Percentiles rank a stretch among this genome's conserved stretches.
phyloP scores from a whole-genome alignment of 2,797 vertebrate species.

The Siniperca undulata region DNA sequence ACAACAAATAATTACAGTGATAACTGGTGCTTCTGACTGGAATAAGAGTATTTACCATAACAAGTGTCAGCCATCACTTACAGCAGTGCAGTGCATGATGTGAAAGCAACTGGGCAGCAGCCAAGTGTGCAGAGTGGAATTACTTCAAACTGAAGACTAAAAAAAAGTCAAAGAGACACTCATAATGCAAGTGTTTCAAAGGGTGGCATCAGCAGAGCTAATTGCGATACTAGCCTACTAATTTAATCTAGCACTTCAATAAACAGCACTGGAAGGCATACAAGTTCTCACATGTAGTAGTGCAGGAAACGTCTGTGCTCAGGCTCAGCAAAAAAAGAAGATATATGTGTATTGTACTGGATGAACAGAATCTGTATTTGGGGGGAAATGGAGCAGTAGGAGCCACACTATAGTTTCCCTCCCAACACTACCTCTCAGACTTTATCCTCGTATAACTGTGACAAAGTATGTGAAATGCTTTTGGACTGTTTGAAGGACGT shows the following conservation, averaged over 20 bases:
- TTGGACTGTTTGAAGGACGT: not conserved
- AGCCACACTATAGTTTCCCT: not conserved
- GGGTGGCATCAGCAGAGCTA: slow-evolving; percentile 51
- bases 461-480: not conserved
- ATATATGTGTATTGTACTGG: not conserved
- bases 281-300: slow-evolving; percentile 20
- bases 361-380: slow-evolving; percentile 8
- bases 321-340: slow-evolving; percentile 26
- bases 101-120: slow-evolving; percentile 22
- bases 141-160: slow-evolving; percentile 5
- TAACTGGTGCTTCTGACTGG: slow-evolving; percentile 4
- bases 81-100: slow-evolving; percentile 12
- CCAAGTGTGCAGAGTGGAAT: slow-evolving; percentile 16
- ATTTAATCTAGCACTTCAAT: slow-evolving; percentile 50
- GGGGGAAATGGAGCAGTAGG: not conserved
- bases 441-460: not conserved
- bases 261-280: slow-evolving; percentile 46
- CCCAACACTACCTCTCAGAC: not conserved
- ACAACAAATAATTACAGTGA: slow-evolving; percentile 26
- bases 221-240: slow-evolving; percentile 39
- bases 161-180: slow-evolving; percentile 20
- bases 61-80: slow-evolving; percentile 5
- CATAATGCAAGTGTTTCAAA: slow-evolving; percentile 36
- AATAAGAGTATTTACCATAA: slow-evolving; percentile 19
- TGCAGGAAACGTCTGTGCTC: slow-evolving; percentile 6